These are phyloP conservation scores for Crenuchus spilurus DNA, from an alignment of 2,797 vertebrate genomes.

Conservation along the genomic window DNA sequence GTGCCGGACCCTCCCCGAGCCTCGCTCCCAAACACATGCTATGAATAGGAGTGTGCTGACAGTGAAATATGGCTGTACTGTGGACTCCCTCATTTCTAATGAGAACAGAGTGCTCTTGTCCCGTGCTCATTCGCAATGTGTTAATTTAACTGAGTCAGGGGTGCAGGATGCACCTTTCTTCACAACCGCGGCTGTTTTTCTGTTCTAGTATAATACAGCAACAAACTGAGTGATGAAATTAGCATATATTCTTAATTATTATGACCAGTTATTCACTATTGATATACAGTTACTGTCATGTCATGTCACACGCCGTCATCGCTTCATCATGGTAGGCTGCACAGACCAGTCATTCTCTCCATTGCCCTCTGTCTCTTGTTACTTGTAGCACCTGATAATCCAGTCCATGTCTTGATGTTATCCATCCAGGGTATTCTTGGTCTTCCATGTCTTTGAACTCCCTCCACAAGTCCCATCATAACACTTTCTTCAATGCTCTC, in stretches of 20 bases:
- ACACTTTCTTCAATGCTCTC: too few relatives aligned
- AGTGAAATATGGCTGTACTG: constrained; percentile 59
- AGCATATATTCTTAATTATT: not conserved
- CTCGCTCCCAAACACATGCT: constrained; percentile 48
- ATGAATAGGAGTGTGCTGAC: constrained; percentile 61
- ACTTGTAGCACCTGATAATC: too few relatives aligned
- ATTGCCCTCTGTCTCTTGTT: too few relatives aligned
- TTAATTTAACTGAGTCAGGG: constrained; percentile 56
- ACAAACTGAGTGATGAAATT: not conserved
- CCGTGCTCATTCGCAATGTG: constrained; percentile 55
- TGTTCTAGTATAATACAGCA: too few relatives aligned
- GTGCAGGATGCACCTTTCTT: constrained; percentile 44
- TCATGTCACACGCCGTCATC: too few relatives aligned
- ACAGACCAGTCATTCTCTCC: too few relatives aligned
- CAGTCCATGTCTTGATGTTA: too few relatives aligned
- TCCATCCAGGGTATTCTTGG: too few relatives aligned
- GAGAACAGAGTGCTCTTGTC: constrained; percentile 57
- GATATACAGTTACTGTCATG: not conserved
- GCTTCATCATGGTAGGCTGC: too few relatives aligned
- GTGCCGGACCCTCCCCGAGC: constrained; percentile 43
- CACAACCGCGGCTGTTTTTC: not conserved
- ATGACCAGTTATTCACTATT: not conserved
- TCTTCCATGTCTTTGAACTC: too few relatives aligned
- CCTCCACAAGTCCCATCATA: too few relatives aligned
- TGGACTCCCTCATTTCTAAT: constrained; percentile 57